Conservation (phyloP, 2,888 invertebrate genomes). For the Nasonia oneida region DNA sequence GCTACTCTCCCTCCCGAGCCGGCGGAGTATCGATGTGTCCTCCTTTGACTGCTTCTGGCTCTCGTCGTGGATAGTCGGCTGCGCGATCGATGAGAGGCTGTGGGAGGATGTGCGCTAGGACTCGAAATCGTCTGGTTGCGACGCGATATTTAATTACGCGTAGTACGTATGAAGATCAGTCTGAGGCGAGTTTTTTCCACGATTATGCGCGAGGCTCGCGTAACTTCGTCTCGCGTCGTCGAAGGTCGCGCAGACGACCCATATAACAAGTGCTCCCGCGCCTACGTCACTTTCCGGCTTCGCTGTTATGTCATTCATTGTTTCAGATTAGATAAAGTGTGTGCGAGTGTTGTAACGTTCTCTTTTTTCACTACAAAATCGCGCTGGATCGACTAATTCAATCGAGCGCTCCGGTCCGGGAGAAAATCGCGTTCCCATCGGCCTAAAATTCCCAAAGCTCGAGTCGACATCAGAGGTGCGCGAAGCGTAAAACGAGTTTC, state of each 20-base stretch:
- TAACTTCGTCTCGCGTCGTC: neutral
- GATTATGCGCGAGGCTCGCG: slow-evolving; percentile 8
- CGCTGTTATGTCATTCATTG: slow-evolving; percentile 21
- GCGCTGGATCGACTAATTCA: too few relatives aligned
- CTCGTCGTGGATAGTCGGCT: neutral
- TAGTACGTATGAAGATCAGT: neutral
- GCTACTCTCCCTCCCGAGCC: slow-evolving; percentile 32
- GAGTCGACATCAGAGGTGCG: neutral
- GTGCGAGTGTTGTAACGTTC: neutral
- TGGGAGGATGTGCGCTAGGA: neutral
- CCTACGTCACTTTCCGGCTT: slow-evolving; percentile 40
- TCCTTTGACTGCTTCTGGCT: slow-evolving; percentile 30
- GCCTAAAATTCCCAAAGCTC: too few relatives aligned
- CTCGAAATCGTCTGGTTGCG: neutral
- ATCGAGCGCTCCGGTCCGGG: too few relatives aligned
- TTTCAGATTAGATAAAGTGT: neutral
- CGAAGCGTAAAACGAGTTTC: slow-evolving; percentile 19
- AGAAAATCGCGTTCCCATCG: too few relatives aligned
- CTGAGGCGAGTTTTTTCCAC: neutral
- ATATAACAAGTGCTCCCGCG: neutral
- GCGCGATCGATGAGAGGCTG: slow-evolving; percentile 17
- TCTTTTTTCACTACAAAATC: neutral
- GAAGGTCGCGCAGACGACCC: slow-evolving; percentile 12
- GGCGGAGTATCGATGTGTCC: neutral
- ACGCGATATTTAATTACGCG: too few relatives aligned